Evolutionary conservation across 2,797 vertebrate genomes (phyloP).

Genomic region (Rhinatrema bivittatum): DNA sequence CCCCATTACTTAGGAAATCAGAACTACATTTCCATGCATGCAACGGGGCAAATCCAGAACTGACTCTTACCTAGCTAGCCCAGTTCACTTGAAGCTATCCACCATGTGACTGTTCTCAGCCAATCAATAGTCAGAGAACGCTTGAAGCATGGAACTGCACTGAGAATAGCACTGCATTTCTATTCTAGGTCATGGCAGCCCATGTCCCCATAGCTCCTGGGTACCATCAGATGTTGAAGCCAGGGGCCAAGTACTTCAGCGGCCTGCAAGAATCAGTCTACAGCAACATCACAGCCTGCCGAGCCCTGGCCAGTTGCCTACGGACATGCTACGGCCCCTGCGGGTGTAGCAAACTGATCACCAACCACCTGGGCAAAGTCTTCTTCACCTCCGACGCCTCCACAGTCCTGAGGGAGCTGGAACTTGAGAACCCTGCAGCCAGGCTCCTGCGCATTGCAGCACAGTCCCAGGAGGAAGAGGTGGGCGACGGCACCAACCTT

Average conservation of each 20-base stretch:
- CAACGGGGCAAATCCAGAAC: too few relatives aligned
- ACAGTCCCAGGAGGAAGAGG: slow-evolving; percentile 5
- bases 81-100: too few relatives aligned
- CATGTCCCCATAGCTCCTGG: slow-evolving; percentile 10
- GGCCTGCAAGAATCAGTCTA: slow-evolving; percentile 10
- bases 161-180: too few relatives aligned
- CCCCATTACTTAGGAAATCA: too few relatives aligned
- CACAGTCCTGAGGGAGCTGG: slow-evolving; percentile 8
- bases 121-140: too few relatives aligned
- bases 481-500: neutral
- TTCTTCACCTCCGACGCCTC: neutral
- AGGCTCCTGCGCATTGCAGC: neutral
- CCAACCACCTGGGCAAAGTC: slow-evolving; percentile 3
- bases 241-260: neutral
- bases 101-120: too few relatives aligned
- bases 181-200: slow-evolving; percentile 14
- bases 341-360: slow-evolving; percentile 14
- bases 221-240: slow-evolving; percentile 4
- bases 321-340: slow-evolving; percentile 7
- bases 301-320: neutral
- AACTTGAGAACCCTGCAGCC: slow-evolving; percentile 13
- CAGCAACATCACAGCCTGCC: slow-evolving; percentile 4
- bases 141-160: too few relatives aligned
- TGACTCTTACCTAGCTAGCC: too few relatives aligned
- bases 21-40: too few relatives aligned